phyloP scores from a whole-genome alignment of 2,113 vertebrate genomes.

The Bucco capensis region DNA sequence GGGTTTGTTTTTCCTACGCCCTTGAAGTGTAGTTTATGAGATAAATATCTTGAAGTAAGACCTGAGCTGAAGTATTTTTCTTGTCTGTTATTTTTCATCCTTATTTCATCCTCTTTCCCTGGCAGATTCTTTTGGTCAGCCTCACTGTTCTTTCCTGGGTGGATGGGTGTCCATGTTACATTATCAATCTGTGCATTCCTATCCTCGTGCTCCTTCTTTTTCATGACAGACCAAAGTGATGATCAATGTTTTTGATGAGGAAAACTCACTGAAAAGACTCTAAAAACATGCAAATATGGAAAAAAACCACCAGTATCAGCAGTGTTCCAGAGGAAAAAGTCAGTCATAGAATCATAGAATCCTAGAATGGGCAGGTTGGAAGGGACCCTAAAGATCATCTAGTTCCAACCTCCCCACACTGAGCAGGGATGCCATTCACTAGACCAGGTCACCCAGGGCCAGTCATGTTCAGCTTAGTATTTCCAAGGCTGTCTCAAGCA shows the following conservation, averaged over 20 bases:
- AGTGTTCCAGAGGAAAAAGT: not conserved
- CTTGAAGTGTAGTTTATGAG: not conserved
- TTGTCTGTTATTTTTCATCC: not conserved
- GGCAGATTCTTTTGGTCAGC: not conserved
- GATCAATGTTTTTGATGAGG: not conserved
- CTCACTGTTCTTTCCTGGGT: not conserved
- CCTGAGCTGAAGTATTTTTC: not conserved
- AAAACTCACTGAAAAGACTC: not conserved
- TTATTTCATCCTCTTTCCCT: not conserved
- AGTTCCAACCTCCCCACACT: too few species aligned
- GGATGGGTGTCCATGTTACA: not conserved
- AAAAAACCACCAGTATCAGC: not conserved
- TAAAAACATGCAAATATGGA: not conserved
- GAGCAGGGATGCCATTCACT: too few species aligned
- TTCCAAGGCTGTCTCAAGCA: not conserved
- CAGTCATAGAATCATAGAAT: too few species aligned
- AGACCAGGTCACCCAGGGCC: too few species aligned
- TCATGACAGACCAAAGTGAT: not conserved
- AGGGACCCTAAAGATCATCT: too few species aligned
- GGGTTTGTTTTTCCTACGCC: not conserved
- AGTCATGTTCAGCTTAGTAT: not conserved
- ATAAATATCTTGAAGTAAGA: not conserved
- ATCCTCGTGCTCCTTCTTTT: too few species aligned
- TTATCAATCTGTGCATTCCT: not conserved
- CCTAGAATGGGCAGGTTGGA: too few species aligned